These are phyloP conservation scores for Ataeniobius toweri DNA, from an alignment of 2,797 vertebrate genomes.

Conservation along the genomic window DNA sequence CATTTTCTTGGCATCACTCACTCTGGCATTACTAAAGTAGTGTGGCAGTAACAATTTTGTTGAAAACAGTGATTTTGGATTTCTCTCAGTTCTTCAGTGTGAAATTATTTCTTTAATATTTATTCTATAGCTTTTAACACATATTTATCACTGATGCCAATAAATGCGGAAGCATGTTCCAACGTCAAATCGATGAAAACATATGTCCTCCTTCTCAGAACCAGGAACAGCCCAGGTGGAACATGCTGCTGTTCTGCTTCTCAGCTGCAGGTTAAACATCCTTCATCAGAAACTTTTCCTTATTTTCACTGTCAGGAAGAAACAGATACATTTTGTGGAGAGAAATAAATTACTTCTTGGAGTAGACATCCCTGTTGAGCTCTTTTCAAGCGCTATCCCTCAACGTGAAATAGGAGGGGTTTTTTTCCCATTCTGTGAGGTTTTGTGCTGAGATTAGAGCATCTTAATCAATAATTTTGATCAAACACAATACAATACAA, in stretches of 20 bases:
- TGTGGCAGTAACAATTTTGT: neutral
- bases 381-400: neutral
- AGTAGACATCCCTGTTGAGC: neutral
- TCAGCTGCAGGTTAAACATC: neutral
- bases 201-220: no score
- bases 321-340: neutral
- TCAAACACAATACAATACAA: neutral
- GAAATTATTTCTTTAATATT: neutral
- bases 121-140: neutral
- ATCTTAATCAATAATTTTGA: neutral
- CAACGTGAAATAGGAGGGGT: neutral
- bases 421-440: constrained; percentile 12
- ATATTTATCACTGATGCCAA: neutral
- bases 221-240: neutral
- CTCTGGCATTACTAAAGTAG: no score
- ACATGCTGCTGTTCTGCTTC: neutral
- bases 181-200: neutral
- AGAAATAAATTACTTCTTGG: neutral
- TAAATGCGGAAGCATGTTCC: neutral
- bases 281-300: neutral
- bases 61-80: neutral
- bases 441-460: constrained; percentile 10
- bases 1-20: neutral
- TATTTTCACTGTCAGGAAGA: no score
- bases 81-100: neutral